These are phyloP conservation scores for human DNA, from an alignment of 2,113 vertebrate genomes.

Conservation along the genomic window DNA sequence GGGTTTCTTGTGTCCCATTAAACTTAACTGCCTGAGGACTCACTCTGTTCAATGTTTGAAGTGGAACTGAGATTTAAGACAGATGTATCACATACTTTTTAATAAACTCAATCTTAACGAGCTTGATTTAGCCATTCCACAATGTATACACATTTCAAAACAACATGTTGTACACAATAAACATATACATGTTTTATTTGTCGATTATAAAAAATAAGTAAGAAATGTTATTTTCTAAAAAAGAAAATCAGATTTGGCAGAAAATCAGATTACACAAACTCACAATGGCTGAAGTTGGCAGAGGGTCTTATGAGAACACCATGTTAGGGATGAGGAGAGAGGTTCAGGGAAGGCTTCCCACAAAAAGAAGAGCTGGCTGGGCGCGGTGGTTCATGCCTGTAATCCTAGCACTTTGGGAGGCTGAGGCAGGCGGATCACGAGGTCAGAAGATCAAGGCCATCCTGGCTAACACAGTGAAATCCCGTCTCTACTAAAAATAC, in stretches of 20 bases:
- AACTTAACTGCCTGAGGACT: neutral
- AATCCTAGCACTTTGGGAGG: too few species aligned
- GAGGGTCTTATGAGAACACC: neutral
- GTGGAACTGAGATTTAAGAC: neutral
- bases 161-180: neutral
- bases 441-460: too few species aligned
- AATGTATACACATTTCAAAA: neutral
- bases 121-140: neutral
- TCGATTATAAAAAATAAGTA: neutral
- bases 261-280: neutral
- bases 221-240: neutral
- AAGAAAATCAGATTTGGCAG: neutral
- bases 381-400: too few species aligned
- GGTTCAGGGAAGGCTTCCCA: neutral
- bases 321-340: neutral
- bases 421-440: too few species aligned
- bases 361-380: neutral
- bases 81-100: neutral
- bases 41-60: neutral
- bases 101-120: neutral
- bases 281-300: neutral
- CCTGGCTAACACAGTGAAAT: too few species aligned
- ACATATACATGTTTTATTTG: neutral
- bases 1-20: neutral
- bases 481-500: too few species aligned